A percentile compares a stretch with the other conserved stretches of the same genome.
These are phyloP conservation scores for Drosophila koepferae DNA, from an alignment of 2,888 invertebrate genomes.

Conservation along the genomic window DNA sequence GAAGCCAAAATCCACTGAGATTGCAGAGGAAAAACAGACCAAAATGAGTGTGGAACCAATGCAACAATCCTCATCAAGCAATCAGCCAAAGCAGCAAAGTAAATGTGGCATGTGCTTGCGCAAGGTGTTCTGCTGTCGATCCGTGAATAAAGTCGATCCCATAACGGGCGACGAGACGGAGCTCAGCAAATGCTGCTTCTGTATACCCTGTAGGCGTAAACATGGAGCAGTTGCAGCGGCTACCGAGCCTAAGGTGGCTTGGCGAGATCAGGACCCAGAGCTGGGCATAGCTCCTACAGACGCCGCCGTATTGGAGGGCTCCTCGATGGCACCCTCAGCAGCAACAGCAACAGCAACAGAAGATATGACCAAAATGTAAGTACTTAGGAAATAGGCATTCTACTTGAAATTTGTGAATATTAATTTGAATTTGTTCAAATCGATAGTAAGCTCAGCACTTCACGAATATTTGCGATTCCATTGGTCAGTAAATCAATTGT, in stretches of 20 bases:
- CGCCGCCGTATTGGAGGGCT: constrained; percentile 87
- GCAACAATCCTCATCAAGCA: constrained; percentile 29
- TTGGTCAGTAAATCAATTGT: neutral
- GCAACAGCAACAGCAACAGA: constrained; percentile 40
- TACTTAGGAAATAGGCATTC: too few species aligned
- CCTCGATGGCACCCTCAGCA: constrained; percentile 82
- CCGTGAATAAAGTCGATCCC: constrained; percentile 85
- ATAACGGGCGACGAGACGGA: constrained; percentile 80
- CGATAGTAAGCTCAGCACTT: neutral
- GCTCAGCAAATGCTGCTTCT: constrained; percentile 83
- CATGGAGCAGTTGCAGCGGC: constrained; percentile 32
- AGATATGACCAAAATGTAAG: constrained; percentile 54
- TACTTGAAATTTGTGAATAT: neutral
- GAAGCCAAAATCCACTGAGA: constrained; percentile 73
- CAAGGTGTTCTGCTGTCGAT: constrained; percentile 84
- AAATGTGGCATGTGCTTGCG: constrained; percentile 83
- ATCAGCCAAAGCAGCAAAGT: constrained; percentile 60
- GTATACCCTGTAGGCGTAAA: constrained; percentile 84
- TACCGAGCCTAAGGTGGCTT: constrained; percentile 71
- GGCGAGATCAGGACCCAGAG: constrained; percentile 82
- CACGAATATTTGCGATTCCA: too few species aligned
- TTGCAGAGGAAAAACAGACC: constrained; percentile 36
- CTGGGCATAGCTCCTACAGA: constrained; percentile 74
- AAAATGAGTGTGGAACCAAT: constrained; percentile 59
- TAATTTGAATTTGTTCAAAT: neutral